Evolutionary conservation across 2,797 vertebrate genomes (phyloP).

Genomic region (Echeneis naucrates): DNA sequence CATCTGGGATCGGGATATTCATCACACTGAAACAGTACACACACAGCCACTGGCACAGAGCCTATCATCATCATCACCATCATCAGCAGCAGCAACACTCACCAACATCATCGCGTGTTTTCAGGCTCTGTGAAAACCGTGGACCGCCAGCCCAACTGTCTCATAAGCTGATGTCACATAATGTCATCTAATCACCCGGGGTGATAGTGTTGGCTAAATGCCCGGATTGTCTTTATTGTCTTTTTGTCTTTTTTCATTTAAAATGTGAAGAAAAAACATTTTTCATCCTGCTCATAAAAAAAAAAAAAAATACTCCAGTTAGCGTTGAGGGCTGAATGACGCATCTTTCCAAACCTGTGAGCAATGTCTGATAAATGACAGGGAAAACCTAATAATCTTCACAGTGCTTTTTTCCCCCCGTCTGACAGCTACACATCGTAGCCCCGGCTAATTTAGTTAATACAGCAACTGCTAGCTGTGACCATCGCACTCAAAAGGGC

Average conservation of each 20-base stretch:
- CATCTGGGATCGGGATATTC: conserved; percentile 79
- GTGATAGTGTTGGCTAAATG: conserved; percentile 38
- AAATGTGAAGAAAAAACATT: conserved; percentile 3
- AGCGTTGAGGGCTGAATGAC: too few species aligned
- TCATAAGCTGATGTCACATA: conserved; percentile 52
- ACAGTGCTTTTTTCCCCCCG: too few species aligned
- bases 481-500: too few species aligned
- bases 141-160: conserved; percentile 32
- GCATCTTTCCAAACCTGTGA: too few species aligned
- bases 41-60: conserved; percentile 65
- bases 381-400: too few species aligned
- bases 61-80: conserved; percentile 53
- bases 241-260: not conserved
- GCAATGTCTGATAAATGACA: too few species aligned
- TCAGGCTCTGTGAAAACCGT: conserved; percentile 59
- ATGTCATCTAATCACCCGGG: conserved; percentile 49
- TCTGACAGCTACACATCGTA: too few species aligned
- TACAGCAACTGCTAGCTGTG: too few species aligned
- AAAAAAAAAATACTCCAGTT: too few species aligned
- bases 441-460: too few species aligned
- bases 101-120: conserved; percentile 62
- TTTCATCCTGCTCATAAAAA: not conserved
- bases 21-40: conserved; percentile 64
- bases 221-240: conserved; percentile 11
- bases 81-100: conserved; percentile 60